These are phyloP conservation scores for Vidua chalybeata DNA, from an alignment of 2,113 vertebrate species.

Conservation along the genomic window DNA sequence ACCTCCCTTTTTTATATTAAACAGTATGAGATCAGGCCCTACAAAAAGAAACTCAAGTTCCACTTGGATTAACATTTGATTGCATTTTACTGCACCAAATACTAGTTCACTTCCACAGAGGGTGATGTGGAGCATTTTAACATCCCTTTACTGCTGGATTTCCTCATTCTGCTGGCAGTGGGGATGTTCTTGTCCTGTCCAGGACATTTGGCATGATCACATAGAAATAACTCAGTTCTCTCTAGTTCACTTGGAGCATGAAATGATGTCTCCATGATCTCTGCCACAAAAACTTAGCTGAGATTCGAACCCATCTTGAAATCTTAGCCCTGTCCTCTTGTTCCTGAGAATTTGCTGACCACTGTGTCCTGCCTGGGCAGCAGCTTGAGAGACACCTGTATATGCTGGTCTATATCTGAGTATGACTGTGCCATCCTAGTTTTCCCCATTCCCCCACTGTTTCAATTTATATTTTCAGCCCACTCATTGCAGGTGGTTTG, in stretches of 20 bases:
- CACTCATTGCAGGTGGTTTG: neutral
- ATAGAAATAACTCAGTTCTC: neutral
- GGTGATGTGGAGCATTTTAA: neutral
- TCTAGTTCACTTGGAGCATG: neutral
- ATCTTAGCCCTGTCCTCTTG: neutral
- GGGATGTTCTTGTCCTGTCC: neutral
- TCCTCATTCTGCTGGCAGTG: neutral
- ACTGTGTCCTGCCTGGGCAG: neutral
- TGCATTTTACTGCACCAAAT: neutral
- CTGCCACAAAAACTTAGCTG: neutral
- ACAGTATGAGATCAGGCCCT: neutral
- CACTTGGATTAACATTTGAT: neutral
- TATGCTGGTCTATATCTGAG: neutral
- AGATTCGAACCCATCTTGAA: neutral
- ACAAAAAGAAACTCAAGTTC: neutral
- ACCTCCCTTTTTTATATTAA: neutral
- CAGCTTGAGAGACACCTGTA: neutral
- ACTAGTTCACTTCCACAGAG: neutral
- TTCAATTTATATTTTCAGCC: neutral
- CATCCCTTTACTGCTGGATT: neutral
- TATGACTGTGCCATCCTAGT: neutral
- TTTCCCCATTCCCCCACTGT: neutral
- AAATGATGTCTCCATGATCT: neutral
- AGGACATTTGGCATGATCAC: neutral
- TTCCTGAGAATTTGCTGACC: neutral